Evolutionary conservation across 2,888 invertebrate genomes (phyloP).

Genomic region (Tinea trinotella): DNA sequence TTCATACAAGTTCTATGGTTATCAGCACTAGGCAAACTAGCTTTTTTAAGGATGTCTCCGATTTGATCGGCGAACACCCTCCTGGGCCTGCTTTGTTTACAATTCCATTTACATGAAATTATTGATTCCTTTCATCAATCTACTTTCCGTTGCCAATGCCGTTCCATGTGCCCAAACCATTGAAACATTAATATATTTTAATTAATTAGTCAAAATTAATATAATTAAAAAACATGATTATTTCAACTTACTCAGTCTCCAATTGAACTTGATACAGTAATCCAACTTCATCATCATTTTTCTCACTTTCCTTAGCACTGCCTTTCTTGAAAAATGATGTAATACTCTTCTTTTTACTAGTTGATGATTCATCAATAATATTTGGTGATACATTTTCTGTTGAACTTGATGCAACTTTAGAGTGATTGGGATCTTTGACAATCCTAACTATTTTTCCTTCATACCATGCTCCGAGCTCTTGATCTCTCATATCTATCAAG

Average conservation of each 20-base stretch:
- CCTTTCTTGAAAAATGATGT: conserved; percentile 8
- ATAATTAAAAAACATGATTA: no score
- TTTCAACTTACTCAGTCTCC: conserved; percentile 50
- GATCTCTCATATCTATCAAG: conserved; percentile 76
- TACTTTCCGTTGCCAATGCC: no score
- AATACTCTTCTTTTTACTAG: conserved; percentile 6
- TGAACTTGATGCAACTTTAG: neutral
- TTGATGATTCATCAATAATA: neutral
- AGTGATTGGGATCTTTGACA: conserved; percentile 42
- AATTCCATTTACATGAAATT: no score
- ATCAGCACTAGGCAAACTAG: no score
- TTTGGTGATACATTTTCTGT: conserved; percentile 13
- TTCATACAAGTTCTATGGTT: no score
- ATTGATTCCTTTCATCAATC: no score
- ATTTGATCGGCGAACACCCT: no score
- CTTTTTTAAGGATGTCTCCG: no score
- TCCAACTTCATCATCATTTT: conserved; percentile 34
- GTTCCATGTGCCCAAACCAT: no score
- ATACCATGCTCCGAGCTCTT: conserved; percentile 79
- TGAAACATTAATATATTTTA: no score
- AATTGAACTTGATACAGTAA: conserved; percentile 58
- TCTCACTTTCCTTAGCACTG: conserved; percentile 23
- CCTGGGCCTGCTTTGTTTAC: no score
- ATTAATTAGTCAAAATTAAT: no score
- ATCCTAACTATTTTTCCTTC: conserved; percentile 77